Base-by-base conservation (phyloP, 2,888 invertebrate species). In the Philereme vetulata region DNA sequence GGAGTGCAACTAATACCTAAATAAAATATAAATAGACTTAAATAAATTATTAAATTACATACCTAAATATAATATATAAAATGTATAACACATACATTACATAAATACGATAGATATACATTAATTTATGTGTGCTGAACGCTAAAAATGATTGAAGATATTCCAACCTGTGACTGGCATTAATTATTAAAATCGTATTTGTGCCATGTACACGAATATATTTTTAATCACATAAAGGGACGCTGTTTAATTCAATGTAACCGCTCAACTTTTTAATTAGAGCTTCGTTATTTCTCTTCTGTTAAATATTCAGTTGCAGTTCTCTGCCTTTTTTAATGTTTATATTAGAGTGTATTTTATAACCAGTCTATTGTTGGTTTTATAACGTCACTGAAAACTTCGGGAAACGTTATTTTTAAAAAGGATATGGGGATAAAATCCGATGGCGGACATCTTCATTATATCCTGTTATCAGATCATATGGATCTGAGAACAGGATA, bases 231-330 rank as follows among this genome's bases (percentile, higher is more conserved):
- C 59, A 58, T 59, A 44, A 33, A 43, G 65, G 54, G 56, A 48
- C 58, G 46, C 77, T 75, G 80, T 81, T 79, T 76, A 77, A 79
- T 82, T 78, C 72, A 55, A 68, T 51, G 71, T 72, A 59, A 63
- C 64, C 61, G 70, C 64, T 68, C 60, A 80, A 80, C 74, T 82
- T 83, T n/a, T 82, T 81, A 81, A 82, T 81, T 77, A 77, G 67
- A 68, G 56, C 58, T 58, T 62, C 74, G 64, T 72, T 76, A 76
- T 76, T 72, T 74, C 45, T 49, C 38, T 73, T 72, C 62, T 69
- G 60, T 74, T 75, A 72, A 77, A 74, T 75, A 77, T 78, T 80
- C 76, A 72, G 57, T 54, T 51, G 49, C 58, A 67, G 70, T 68
- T 43, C 60, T 59, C 21, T 46, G n/a, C n/a, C 42, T 10, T 4